phyloP scores from a whole-genome alignment of 1,140 invertebrate species.

The Bradynema listronoti region DNA sequence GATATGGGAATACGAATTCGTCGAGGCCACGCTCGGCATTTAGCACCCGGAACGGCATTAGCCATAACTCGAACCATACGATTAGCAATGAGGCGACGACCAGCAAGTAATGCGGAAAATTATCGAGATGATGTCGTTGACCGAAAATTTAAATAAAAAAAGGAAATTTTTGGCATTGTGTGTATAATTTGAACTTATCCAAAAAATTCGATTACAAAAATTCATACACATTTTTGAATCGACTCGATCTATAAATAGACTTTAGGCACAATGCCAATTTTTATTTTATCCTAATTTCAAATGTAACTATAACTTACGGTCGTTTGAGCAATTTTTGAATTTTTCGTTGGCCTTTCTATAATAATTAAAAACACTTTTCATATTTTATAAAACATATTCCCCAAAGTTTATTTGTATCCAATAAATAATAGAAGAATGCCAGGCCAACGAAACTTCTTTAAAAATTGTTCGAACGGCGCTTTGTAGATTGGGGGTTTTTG shows the following conservation, averaged over 20 bases:
- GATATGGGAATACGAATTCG: constrained; percentile 1
- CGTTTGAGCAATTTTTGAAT: not conserved
- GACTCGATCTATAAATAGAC: not conserved
- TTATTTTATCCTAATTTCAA: not conserved
- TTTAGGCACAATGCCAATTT: not conserved
- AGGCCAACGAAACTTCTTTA: not conserved
- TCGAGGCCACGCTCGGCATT: constrained; percentile 22
- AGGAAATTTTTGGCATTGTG: too few relatives aligned
- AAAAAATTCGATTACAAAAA: not conserved
- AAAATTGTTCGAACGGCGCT: constrained; percentile 16
- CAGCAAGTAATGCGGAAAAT: constrained; percentile 36
- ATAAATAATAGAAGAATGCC: not conserved
- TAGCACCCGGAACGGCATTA: constrained; percentile 41
- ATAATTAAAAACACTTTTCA: not conserved
- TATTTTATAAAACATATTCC: constrained; percentile 4
- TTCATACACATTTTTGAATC: not conserved
- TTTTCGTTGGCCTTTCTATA: constrained; percentile 4
- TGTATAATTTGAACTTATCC: not conserved
- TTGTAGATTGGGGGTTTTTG: too few relatives aligned
- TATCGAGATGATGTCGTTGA: constrained; percentile 1
- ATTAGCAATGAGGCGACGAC: constrained; percentile 34
- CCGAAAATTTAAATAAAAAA: not conserved
- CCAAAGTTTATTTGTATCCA: not conserved
- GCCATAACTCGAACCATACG: constrained; percentile 44
- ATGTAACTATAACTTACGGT: not conserved